Evolutionary conservation across 64 coral and sea anemone species (phyloP), one percentile per base, ranked within the genome.

Genomic region (Montipora sp.): DNA sequence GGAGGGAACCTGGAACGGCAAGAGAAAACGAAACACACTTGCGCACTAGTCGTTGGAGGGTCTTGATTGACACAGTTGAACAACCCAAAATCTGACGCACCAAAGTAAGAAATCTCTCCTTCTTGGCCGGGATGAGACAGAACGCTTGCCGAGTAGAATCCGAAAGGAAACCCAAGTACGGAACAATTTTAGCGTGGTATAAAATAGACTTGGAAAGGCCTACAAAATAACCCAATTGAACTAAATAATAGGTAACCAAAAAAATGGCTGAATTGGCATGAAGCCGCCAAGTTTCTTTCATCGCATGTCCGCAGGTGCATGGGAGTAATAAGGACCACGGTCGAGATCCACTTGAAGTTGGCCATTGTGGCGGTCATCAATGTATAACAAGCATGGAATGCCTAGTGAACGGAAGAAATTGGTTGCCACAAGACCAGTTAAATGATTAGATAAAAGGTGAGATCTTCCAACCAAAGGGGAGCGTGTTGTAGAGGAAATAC

Each of bases 81-180:
- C 63, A 67, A 4, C 8, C 63, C 63, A 67, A 67, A 20, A 67
- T 67, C 1, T 67, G 63, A 8, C 12, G 18, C 4, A 67, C 63
- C 12, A 67, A 12, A 14, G 7, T 67, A 67, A 67, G 63, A 14
- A 67, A 67, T 67, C 20, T 67, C 63, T 67, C 63, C 63, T 67
- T 67, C 63, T 67, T 67, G 43, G 47, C 46, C 9, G 77, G 78
- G 2, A 83, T 48, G 9, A 91, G 79, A 5, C 18, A 24, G 73
- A 91, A 91, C 3, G 66, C 89, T 23, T 91, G 77, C 8, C 15
- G 43, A 12, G 3, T 7, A 71, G 89, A 91, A 24, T 91, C 89
- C 8, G 18, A 48, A 3, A 81, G 43, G 53, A 82, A 81, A 0
- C 78, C 89, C 15, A 81, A 70, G 60, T 82, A 91, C 22, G 78